Conservation (phyloP, 1,140 invertebrate genomes). For the Zaprionus taronus region DNA sequence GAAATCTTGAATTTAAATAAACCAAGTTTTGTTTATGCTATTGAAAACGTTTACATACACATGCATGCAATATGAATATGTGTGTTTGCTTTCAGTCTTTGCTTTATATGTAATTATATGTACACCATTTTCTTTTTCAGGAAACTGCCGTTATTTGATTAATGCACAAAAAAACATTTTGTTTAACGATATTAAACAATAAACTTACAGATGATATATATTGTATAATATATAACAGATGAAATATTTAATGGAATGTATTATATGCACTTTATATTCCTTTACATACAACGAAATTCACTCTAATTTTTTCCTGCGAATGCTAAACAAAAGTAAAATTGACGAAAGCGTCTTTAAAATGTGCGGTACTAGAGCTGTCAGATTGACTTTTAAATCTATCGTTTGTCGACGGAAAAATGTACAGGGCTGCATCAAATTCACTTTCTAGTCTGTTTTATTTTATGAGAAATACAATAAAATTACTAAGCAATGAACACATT, state of each 20-base stretch:
- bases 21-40: slow-evolving; percentile 1
- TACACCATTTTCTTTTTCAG: slow-evolving; percentile 19
- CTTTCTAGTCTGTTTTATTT: not conserved
- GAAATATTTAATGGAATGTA: not conserved
- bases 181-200: not conserved
- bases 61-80: not conserved
- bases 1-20: not conserved
- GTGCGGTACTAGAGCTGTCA: not conserved
- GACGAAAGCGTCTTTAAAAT: not conserved
- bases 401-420: not conserved
- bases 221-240: not conserved
- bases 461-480: not conserved
- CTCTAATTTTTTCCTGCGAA: not conserved
- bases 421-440: not conserved
- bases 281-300: not conserved
- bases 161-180: not conserved
- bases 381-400: not conserved
- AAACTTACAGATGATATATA: slow-evolving; percentile 1
- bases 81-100: not conserved
- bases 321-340: not conserved
- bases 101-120: not conserved
- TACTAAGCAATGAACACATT: no score
- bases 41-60: not conserved
- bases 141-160: slow-evolving; percentile 21
- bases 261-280: not conserved